These are phyloP conservation scores for Aplysia californica DNA, from an alignment of 1,140 invertebrate genomes.

Conservation along the genomic window DNA sequence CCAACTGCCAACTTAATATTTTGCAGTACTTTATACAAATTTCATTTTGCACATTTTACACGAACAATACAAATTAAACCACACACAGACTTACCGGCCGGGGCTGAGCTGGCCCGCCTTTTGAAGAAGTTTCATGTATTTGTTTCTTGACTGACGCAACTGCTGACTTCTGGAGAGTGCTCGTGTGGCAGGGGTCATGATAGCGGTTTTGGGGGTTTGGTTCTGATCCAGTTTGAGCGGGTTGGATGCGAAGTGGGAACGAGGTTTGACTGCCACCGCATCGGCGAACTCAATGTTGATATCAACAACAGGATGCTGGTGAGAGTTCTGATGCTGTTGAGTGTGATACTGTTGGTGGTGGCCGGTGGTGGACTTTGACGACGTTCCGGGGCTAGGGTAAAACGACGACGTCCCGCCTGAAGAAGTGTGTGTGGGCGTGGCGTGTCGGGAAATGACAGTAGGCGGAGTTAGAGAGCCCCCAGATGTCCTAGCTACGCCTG, in stretches of 20 bases:
- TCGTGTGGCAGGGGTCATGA: constrained; percentile 18
- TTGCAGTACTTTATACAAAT: too few relatives aligned
- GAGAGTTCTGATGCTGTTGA: background rate
- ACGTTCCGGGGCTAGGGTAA: background rate
- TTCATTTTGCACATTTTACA: background rate
- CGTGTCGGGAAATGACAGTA: background rate
- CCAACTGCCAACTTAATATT: too few relatives aligned
- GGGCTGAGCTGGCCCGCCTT: constrained; percentile 25
- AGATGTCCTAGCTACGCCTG: too few relatives aligned
- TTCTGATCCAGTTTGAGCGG: constrained; percentile 18
- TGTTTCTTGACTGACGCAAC: constrained; percentile 26
- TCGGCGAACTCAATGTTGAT: constrained; percentile 28
- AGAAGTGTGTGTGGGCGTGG: background rate
- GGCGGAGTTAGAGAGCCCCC: background rate
- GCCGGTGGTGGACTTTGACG: background rate
- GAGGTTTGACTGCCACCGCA: background rate
- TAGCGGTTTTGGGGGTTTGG: constrained; percentile 2
- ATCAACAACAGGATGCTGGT: constrained; percentile 9
- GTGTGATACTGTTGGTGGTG: background rate
- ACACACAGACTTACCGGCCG: background rate
- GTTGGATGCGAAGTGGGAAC: constrained; percentile 12
- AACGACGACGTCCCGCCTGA: background rate
- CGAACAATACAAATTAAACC: background rate
- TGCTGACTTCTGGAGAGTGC: constrained; percentile 24
- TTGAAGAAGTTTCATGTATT: constrained; percentile 27